A percentile compares a stretch with the other conserved stretches of the same genome.
These are phyloP conservation scores for Thelaira solivaga DNA, from an alignment of 2,888 invertebrate species.

Conservation along the genomic window DNA sequence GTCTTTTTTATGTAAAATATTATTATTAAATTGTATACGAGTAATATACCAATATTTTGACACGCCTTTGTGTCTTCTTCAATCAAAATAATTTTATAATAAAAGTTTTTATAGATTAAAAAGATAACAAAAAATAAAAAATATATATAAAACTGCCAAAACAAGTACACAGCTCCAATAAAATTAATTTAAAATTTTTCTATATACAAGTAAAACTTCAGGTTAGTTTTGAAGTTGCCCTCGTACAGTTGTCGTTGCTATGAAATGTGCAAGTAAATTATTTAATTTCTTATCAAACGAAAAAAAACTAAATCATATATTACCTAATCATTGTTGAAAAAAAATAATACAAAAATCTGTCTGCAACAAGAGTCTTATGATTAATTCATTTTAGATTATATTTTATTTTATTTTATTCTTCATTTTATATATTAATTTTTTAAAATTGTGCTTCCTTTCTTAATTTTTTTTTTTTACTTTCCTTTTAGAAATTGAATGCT, in stretches of 20 bases:
- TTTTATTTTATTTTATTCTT: background rate
- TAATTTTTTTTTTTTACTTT: slow-evolving; percentile 16
- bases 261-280: slow-evolving; percentile 4
- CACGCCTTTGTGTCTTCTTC: too few species aligned
- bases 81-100: too few species aligned
- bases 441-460: background rate
- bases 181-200: too few species aligned
- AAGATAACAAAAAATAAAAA: too few species aligned
- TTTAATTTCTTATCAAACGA: slow-evolving; percentile 45
- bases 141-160: too few species aligned
- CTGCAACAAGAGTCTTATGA: slow-evolving; percentile 40
- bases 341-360: slow-evolving; percentile 9
- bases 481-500: slow-evolving; percentile 72
- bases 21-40: too few species aligned
- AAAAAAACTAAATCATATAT: slow-evolving; percentile 22
- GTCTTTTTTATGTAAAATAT: too few species aligned
- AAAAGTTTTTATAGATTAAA: too few species aligned
- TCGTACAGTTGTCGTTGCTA: background rate
- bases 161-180: too few species aligned
- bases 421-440: background rate
- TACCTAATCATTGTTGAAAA: slow-evolving; percentile 44
- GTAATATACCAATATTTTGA: too few species aligned
- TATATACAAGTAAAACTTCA: too few species aligned
- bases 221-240: too few species aligned
- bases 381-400: slow-evolving; percentile 29